Percentiles rank a stretch among this genome's conserved stretches.
Conservation (phyloP, 1,140 invertebrate species). For the Hyphantria cunea region DNA sequence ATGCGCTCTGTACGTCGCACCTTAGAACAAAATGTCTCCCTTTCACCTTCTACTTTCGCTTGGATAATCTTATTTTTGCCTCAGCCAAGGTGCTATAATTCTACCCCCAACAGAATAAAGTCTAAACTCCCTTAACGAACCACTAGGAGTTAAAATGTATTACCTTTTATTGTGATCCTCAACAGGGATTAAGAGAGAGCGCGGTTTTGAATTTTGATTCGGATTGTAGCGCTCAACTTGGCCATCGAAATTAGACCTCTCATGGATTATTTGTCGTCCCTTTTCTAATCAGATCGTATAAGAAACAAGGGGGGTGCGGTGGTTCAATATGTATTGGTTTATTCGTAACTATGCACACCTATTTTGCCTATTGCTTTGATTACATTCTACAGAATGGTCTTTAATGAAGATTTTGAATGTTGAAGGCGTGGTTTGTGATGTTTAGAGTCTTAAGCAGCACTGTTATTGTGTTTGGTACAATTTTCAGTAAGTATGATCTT, state of each 20-base stretch:
- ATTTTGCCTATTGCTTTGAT: constrained; percentile 73
- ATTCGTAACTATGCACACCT: constrained; percentile 66
- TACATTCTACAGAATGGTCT: constrained; percentile 65
- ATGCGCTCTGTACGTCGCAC: constrained; percentile 37
- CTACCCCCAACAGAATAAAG: constrained; percentile 47
- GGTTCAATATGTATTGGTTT: constrained; percentile 48
- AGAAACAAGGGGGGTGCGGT: constrained; percentile 29
- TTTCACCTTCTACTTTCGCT: constrained; percentile 81
- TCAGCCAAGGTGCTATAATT: constrained; percentile 50
- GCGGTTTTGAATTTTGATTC: constrained; percentile 82
- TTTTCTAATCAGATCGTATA: constrained; percentile 52
- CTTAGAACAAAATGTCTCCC: constrained; percentile 75
- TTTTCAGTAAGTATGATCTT: constrained; percentile 27
- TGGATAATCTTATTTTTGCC: constrained; percentile 78
- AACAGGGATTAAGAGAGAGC: constrained; percentile 79
- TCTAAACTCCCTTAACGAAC: constrained; percentile 45
- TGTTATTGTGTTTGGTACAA: constrained; percentile 33
- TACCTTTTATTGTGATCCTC: constrained; percentile 81
- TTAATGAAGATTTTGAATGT: constrained; percentile 71
- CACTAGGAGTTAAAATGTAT: constrained; percentile 75
- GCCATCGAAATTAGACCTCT: constrained; percentile 69
- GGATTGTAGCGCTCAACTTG: constrained; percentile 66
- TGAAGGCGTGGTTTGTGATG: constrained; percentile 47
- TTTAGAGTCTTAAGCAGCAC: constrained; percentile 46
- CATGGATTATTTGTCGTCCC: constrained; percentile 54